These are phyloP conservation scores for Galeopterus variegatus DNA, from an alignment of 2,113 vertebrate genomes.

Conservation along the genomic window DNA sequence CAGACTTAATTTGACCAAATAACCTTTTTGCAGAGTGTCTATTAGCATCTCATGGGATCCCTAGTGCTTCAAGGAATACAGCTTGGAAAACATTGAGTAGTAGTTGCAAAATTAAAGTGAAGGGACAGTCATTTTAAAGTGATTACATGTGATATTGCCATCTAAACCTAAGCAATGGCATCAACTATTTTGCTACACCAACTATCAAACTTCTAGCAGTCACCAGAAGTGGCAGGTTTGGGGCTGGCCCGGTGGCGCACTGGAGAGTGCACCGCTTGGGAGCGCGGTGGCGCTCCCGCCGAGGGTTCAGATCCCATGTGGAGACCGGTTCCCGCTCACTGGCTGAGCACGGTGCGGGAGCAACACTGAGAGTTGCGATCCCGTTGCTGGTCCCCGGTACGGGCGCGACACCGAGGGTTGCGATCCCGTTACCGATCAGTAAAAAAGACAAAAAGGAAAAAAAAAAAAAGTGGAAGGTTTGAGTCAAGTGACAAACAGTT, in stretches of 20 bases:
- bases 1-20: constrained; percentile 3
- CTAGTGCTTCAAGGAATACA: neutral
- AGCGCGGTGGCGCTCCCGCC: no score
- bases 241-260: no score
- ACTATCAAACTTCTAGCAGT: neutral
- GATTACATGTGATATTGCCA: neutral
- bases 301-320: no score
- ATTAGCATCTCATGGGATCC: neutral
- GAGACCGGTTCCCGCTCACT: no score
- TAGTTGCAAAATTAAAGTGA: neutral
- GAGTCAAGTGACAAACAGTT: constrained; percentile 38
- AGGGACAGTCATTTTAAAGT: neutral
- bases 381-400: no score
- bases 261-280: no score
- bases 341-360: no score
- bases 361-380: no score
- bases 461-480: constrained; percentile 33
- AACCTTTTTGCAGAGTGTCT: neutral
- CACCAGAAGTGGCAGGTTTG: constrained; percentile 41
- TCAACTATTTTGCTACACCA: neutral
- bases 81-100: neutral
- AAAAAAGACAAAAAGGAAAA: no score
- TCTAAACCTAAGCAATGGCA: neutral
- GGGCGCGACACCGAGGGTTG: no score
- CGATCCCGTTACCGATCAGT: no score